Evolutionary conservation across 2,888 invertebrate genomes (phyloP).

Genomic region (Platycheirus rosarum): DNA sequence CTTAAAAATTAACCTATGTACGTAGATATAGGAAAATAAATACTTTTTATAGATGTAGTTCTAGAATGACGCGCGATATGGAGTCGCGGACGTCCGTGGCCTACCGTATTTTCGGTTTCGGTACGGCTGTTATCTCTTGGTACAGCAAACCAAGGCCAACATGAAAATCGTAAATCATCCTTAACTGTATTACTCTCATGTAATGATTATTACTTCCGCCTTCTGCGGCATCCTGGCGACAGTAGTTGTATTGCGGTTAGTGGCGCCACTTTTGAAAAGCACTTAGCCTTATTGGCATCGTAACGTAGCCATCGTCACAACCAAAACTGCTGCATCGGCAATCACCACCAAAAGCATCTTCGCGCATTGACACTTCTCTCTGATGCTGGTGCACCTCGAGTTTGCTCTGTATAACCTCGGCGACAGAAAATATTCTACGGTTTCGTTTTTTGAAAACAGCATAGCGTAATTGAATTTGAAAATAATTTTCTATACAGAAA

Average conservation of each 20-base stretch:
- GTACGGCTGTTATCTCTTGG: conserved; percentile 36
- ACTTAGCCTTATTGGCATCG: conserved; percentile 62
- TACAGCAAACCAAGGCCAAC: conserved; percentile 60
- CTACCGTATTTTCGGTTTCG: too few species aligned
- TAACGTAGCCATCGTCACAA: background rate
- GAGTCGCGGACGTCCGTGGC: too few species aligned
- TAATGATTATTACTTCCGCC: conserved; percentile 64
- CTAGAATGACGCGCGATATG: background rate
- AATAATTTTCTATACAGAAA: conserved; percentile 15
- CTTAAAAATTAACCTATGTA: too few species aligned
- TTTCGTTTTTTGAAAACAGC: conserved; percentile 27
- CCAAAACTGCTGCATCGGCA: conserved; percentile 6
- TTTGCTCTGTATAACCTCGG: conserved; percentile 15
- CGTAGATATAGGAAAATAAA: too few species aligned
- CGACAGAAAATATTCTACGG: conserved; percentile 55
- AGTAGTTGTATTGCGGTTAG: conserved; percentile 47
- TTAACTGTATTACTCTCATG: conserved; percentile 66
- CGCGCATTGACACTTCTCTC: conserved; percentile 52
- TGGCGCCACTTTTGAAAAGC: conserved; percentile 67
- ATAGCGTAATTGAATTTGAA: conserved; percentile 61
- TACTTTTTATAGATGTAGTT: too few species aligned
- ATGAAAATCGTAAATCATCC: conserved; percentile 71
- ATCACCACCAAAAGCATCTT: conserved; percentile 9
- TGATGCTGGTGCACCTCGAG: conserved; percentile 12
- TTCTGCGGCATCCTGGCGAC: conserved; percentile 45